A percentile compares a stretch with the other conserved stretches of the same genome.
Evolutionary conservation across 2,113 vertebrate genomes (phyloP).

Genomic region (Archocentrus centrarchus): DNA sequence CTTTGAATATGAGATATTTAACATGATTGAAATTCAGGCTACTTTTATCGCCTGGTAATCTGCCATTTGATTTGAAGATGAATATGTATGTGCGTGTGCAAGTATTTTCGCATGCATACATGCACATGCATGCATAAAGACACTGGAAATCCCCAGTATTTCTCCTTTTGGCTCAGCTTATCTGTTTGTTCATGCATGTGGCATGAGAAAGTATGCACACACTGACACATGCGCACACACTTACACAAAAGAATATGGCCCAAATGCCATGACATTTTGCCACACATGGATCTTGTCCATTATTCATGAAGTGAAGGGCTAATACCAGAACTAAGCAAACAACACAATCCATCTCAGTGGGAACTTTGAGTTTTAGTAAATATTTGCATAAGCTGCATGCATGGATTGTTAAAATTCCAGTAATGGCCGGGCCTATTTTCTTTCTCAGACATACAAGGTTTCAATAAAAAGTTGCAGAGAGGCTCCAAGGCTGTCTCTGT

Average conservation of each 20-base stretch:
- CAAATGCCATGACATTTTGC: conserved; percentile 82
- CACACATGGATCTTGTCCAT: conserved; percentile 67
- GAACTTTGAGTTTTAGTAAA: conserved; percentile 25
- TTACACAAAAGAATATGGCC: conserved; percentile 23
- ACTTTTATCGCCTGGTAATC: conserved; percentile 24
- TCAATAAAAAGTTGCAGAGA: conserved; percentile 15
- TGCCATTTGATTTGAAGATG: conserved; percentile 8
- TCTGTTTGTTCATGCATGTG: not conserved
- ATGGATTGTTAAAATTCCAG: conserved; percentile 11
- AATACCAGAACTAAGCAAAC: conserved; percentile 42
- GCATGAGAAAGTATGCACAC: not conserved
- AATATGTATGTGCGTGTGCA: not conserved
- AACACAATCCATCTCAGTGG: conserved; percentile 34
- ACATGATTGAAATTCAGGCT: conserved; percentile 34
- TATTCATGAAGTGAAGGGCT: conserved; percentile 73
- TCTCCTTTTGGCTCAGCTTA: not conserved
- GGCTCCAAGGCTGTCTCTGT: not conserved
- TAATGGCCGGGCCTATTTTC: not conserved
- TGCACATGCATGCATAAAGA: not conserved
- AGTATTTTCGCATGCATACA: not conserved
- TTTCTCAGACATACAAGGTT: not conserved
- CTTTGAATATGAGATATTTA: conserved; percentile 36
- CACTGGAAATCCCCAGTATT: not conserved
- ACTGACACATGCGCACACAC: not conserved
- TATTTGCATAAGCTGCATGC: conserved; percentile 34